A percentile compares a stretch with the other conserved stretches of the same genome.
These are phyloP conservation scores for Oreochromis mossambicus DNA, from an alignment of 2,797 vertebrate species.

Conservation along the genomic window DNA sequence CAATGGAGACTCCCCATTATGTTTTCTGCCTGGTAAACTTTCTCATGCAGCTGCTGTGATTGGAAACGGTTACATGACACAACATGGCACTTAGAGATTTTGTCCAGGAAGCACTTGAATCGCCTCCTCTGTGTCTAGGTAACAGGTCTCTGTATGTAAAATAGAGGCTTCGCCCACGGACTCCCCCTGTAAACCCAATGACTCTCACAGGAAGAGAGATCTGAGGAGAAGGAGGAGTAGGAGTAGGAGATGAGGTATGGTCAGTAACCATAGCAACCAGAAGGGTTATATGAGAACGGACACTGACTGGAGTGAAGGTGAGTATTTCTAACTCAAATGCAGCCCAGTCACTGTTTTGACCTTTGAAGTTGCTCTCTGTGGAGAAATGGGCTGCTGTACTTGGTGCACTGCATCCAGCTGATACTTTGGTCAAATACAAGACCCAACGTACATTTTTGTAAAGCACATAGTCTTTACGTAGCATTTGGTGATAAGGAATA, in stretches of 20 bases:
- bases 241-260: constrained; percentile 14
- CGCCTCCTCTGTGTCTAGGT: neutral
- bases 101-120: neutral
- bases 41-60: neutral
- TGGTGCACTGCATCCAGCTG: neutral
- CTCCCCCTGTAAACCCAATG: neutral
- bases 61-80: neutral
- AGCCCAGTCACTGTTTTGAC: neutral
- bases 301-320: constrained; percentile 23
- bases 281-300: neutral
- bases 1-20: neutral
- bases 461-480: neutral
- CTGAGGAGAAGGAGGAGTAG: neutral
- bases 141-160: neutral
- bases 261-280: constrained; percentile 53
- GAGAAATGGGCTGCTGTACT: neutral
- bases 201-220: constrained; percentile 3
- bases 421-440: neutral
- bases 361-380: constrained; percentile 24
- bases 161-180: neutral
- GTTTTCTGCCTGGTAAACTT: neutral
- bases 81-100: neutral
- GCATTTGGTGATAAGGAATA: neutral
- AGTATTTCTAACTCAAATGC: constrained; percentile 9
- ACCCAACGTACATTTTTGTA: neutral